These are phyloP conservation scores for Drosophila nigromelanica DNA, from an alignment of 1,140 invertebrate genomes.

Conservation along the genomic window DNA sequence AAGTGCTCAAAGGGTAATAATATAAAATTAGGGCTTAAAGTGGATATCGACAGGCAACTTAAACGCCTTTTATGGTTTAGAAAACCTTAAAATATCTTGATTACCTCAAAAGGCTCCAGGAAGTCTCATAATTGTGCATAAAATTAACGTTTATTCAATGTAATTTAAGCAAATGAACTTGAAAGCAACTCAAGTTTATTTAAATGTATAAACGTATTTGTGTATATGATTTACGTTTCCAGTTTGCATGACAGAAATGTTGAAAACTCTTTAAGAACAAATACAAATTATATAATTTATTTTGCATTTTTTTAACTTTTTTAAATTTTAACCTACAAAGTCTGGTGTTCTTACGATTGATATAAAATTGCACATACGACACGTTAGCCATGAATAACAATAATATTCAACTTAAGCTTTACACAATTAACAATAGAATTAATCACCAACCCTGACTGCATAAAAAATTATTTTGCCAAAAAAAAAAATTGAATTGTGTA, in stretches of 20 bases:
- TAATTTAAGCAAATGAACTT: conserved; percentile 3
- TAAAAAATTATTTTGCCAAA: conserved; percentile 23
- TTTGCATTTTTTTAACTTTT: background rate
- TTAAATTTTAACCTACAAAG: background rate
- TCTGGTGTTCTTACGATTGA: background rate
- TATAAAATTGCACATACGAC: conserved; percentile 36
- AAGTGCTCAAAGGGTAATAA: conserved; percentile 40
- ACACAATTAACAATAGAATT: conserved; percentile 12
- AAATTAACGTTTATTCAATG: background rate
- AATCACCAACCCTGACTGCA: conserved; percentile 17
- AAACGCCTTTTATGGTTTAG: background rate
- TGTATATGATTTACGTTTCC: background rate
- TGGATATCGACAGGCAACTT: conserved; percentile 1
- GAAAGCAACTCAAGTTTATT: background rate
- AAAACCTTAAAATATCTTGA: background rate
- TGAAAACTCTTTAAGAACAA: background rate
- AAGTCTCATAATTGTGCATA: background rate
- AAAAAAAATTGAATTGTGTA: background rate
- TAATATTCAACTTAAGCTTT: background rate
- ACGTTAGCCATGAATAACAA: conserved; percentile 24
- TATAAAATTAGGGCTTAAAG: conserved; percentile 34
- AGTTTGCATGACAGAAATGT: background rate
- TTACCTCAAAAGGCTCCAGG: background rate
- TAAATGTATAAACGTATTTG: background rate
- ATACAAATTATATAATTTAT: background rate